Evolutionary conservation across 2,113 vertebrate species (phyloP), one percentile per base, ranked within the genome.

Genomic region (Marmota flaviventris): DNA sequence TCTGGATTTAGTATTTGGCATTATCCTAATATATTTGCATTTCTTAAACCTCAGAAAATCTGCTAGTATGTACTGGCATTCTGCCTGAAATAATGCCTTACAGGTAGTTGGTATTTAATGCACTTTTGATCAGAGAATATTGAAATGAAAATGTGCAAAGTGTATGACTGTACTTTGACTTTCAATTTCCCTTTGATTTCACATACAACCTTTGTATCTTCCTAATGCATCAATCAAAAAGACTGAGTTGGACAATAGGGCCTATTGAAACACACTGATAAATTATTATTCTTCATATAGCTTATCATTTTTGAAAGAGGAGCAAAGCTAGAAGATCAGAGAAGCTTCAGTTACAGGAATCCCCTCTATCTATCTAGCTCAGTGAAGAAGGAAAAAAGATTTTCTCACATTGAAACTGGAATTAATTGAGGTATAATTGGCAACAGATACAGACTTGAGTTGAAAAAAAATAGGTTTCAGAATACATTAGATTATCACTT

Each of bases 351-450:
- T 73, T 34, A 96, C 94, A 87, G 90, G 61, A 58, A 90, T 82
- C 63, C 27, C 63, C 51, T 84, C 58, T 84, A 51, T 45, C 20
- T n/a, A 69, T n/a, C 20, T n/a, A 69, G 42, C 22, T 18, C 53
- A 93, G 25, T n/a, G 34, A 65, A 93, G 65, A 75, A 83, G 77
- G 67, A 78, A 90, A 45, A 56, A 89, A 79, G 5, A 94, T 87
- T 95, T 97, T 73, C 96, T 98, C 97, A 97, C 87, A 97, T 76
- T 70, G 94, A 96, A 98, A 67, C n/a, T 81, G 53, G 70, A 92
- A 97, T 90, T 98, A 98, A 98, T 97, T 94, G 79, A 89, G 27
- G 85, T 95, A 63, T 97, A 98, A 98, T 34, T 98, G 96, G 83
- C 95, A 98, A 97, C 72, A 98, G 81, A 78, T 78, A 96, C 56